A percentile compares a stretch with the other conserved stretches of the same genome.
phyloP scores from a whole-genome alignment of 1,140 invertebrate species.

The Monomorium pharaonis region DNA sequence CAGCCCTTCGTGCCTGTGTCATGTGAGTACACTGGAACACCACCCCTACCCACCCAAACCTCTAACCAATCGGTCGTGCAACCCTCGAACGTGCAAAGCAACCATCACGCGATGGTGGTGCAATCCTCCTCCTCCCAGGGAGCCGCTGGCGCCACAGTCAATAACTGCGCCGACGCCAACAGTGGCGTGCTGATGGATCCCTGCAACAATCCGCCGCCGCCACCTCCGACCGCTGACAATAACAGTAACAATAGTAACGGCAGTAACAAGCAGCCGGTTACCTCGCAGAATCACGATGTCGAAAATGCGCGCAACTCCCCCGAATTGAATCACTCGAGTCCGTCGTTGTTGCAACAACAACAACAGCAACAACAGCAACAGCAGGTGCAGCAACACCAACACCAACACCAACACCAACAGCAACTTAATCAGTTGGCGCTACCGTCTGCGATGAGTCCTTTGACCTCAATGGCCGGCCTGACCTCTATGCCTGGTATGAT shows the following conservation, averaged over 20 bases:
- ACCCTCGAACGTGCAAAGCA: constrained; percentile 81
- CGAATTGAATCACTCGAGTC: constrained; percentile 83
- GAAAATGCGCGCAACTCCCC: constrained; percentile 83
- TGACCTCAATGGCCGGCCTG: constrained; percentile 78
- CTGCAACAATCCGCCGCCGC: constrained; percentile 84
- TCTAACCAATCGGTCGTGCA: constrained; percentile 83
- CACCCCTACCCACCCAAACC: constrained; percentile 87
- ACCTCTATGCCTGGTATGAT: constrained; percentile 78
- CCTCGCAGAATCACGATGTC: constrained; percentile 80
- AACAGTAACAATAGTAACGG: constrained; percentile 70
- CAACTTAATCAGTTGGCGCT: constrained; percentile 69
- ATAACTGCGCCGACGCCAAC: constrained; percentile 76
- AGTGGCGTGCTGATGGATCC: constrained; percentile 86
- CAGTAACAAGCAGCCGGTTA: constrained; percentile 77
- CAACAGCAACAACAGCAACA: constrained; percentile 70
- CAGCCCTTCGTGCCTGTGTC: constrained; percentile 97
- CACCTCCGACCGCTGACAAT: constrained; percentile 82
- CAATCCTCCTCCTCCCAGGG: constrained; percentile 74
- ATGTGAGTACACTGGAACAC: constrained; percentile 94
- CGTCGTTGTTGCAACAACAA: constrained; percentile 71
- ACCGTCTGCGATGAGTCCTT: constrained; percentile 76
- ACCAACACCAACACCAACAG: constrained; percentile 56
- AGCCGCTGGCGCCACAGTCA: constrained; percentile 74
- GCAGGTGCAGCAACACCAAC: constrained; percentile 49
- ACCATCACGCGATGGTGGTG: constrained; percentile 73